phyloP scores from a whole-genome alignment of 2,113 vertebrate genomes.

The Lynx canadensis region DNA sequence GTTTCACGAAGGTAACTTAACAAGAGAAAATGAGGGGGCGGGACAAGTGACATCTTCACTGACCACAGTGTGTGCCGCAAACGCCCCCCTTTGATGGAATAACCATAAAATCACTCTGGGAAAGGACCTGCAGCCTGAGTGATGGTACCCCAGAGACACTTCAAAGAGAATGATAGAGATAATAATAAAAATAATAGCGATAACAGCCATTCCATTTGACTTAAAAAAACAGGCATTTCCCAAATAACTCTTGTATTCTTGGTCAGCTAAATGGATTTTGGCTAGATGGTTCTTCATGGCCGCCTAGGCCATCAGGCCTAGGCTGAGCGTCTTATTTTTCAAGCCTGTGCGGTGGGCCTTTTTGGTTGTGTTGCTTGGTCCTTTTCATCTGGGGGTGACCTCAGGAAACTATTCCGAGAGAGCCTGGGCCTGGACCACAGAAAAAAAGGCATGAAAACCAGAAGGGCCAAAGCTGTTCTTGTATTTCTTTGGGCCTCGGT shows the following conservation, averaged over 20 bases:
- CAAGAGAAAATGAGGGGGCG: not conserved
- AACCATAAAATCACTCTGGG: not conserved
- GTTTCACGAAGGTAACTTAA: not conserved
- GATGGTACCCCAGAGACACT: not conserved
- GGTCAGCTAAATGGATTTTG: not conserved
- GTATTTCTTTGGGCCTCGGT: not conserved
- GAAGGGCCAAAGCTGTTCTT: not conserved
- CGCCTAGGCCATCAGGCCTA: rapidly evolving
- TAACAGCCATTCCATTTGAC: not conserved
- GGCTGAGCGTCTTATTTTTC: not conserved
- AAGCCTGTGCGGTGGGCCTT: not conserved
- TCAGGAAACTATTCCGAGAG: not conserved
- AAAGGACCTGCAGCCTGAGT: not conserved
- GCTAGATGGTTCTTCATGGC: not conserved
- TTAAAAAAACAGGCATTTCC: not conserved
- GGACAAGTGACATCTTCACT: not conserved
- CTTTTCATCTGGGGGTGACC: not conserved
- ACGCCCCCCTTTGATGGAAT: not conserved
- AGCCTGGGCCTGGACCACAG: rapidly evolving
- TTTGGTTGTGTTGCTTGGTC: not conserved
- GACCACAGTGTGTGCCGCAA: not conserved
- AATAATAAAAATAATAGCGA: not conserved
- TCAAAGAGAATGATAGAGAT: not conserved
- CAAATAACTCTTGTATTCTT: not conserved
- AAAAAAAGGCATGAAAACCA: not conserved